Percentiles rank a stretch among this genome's conserved stretches.
These are phyloP conservation scores for Neolamprologus ventralis DNA, from an alignment of 2,113 vertebrate species.

Conservation along the genomic window DNA sequence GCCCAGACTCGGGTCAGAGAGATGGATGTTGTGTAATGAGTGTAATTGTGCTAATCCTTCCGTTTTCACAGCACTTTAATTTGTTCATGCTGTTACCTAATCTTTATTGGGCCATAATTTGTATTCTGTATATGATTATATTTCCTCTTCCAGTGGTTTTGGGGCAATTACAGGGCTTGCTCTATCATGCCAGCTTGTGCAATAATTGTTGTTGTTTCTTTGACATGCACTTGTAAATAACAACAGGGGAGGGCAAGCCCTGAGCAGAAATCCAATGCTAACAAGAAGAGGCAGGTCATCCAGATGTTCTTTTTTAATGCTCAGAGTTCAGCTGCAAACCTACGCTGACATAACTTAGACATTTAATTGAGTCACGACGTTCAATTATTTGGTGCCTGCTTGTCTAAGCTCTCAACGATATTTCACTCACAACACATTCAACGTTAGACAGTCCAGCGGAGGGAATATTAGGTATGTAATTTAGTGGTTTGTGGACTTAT, in stretches of 20 bases:
- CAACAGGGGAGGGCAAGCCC: constrained; percentile 22
- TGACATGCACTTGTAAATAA: constrained; percentile 47
- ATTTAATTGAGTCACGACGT: constrained; percentile 64
- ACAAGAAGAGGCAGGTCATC: constrained; percentile 32
- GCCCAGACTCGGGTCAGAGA: constrained; percentile 41
- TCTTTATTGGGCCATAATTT: constrained; percentile 64
- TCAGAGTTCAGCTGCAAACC: constrained; percentile 12
- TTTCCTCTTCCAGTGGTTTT: constrained; percentile 54
- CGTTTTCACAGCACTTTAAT: constrained; percentile 58
- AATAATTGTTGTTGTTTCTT: constrained; percentile 27
- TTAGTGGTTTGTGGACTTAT: constrained; percentile 69
- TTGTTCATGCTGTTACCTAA: constrained; percentile 65
- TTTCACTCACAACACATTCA: constrained; percentile 47
- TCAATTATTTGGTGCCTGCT: constrained; percentile 75
- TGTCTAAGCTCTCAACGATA: constrained; percentile 60
- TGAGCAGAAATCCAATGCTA: constrained; percentile 5
- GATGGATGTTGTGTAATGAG: constrained; percentile 60
- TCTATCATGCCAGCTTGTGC: constrained; percentile 20
- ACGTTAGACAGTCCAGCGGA: constrained; percentile 38
- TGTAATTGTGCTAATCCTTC: constrained; percentile 63
- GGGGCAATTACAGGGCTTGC: constrained; percentile 44
- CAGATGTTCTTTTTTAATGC: constrained; percentile 54
- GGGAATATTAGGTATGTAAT: constrained; percentile 69
- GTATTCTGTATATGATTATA: constrained; percentile 57
- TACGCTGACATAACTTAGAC: constrained; percentile 49